These are phyloP conservation scores for Drosophila neotestacea DNA, from an alignment of 2,888 invertebrate genomes.

Conservation along the genomic window DNA sequence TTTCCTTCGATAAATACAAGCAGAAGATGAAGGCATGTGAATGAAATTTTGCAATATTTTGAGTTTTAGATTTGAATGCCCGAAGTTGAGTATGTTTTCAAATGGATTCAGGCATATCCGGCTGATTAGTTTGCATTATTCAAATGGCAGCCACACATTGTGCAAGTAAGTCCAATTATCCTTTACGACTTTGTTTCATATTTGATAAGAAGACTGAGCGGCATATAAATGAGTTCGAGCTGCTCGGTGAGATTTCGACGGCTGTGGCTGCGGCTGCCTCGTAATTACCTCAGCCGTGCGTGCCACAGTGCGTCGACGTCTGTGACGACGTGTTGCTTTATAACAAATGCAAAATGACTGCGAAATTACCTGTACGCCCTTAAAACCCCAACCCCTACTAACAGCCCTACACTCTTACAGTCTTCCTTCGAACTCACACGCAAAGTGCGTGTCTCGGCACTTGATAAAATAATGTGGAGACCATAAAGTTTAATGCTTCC, in stretches of 20 bases:
- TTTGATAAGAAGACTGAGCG: constrained; percentile 78
- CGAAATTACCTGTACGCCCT: constrained; percentile 66
- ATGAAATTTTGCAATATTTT: neutral
- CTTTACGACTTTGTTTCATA: constrained; percentile 82
- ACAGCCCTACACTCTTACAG: neutral
- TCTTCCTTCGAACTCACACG: neutral
- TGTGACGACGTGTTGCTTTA: constrained; percentile 77
- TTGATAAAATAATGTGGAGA: constrained; percentile 65
- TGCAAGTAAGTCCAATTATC: constrained; percentile 73
- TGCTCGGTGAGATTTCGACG: constrained; percentile 47
- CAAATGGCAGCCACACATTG: constrained; percentile 59
- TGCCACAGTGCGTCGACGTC: constrained; percentile 45
- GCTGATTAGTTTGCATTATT: constrained; percentile 76
- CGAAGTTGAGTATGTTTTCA: constrained; percentile 30
- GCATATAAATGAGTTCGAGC: constrained; percentile 73
- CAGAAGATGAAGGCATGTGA: neutral
- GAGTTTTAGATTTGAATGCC: constrained; percentile 13
- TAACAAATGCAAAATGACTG: constrained; percentile 81
- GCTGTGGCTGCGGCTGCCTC: constrained; percentile 35
- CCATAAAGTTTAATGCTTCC: constrained; percentile 69
- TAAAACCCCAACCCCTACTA: constrained; percentile 16
- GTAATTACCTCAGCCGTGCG: constrained; percentile 68
- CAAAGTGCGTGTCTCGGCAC: constrained; percentile 53
- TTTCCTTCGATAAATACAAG: constrained; percentile 9
- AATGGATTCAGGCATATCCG: constrained; percentile 52